Evolutionary conservation across 1,140 invertebrate genomes (phyloP).

Genomic region (Drosophila virilis): DNA sequence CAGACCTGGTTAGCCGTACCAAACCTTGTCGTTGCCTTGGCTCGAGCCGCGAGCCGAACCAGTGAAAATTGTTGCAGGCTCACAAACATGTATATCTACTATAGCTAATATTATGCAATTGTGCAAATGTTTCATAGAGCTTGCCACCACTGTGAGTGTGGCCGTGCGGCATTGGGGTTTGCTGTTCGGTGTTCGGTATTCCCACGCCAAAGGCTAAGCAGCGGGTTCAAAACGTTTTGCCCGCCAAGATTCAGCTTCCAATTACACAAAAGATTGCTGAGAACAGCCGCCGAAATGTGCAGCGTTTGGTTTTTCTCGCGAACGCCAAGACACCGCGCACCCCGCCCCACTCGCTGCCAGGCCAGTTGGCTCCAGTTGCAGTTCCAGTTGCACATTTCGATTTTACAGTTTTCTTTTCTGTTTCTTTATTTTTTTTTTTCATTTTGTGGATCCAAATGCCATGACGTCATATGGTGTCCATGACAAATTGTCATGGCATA

Average conservation of each 20-base stretch:
- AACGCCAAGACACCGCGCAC: slow-evolving; percentile 4
- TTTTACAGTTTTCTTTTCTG: not conserved
- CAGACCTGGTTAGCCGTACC: too few species aligned
- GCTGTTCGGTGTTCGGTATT: slow-evolving; percentile 48
- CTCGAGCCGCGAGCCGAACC: too few species aligned
- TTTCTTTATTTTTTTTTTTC: not conserved
- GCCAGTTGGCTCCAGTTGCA: slow-evolving; percentile 43
- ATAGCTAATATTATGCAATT: too few species aligned
- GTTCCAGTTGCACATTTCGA: slow-evolving; percentile 17
- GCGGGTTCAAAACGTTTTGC: slow-evolving; percentile 78
- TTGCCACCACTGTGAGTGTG: slow-evolving; percentile 42
- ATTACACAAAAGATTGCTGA: slow-evolving; percentile 79
- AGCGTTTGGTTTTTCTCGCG: slow-evolving; percentile 63
- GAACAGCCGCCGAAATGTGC: slow-evolving; percentile 69
- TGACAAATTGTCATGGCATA: slow-evolving; percentile 40
- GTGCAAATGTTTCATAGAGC: not conserved
- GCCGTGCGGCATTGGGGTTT: not conserved
- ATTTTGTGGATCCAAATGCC: not conserved
- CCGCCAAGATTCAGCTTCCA: slow-evolving; percentile 69
- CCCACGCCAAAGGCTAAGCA: slow-evolving; percentile 70
- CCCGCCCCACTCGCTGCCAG: not conserved
- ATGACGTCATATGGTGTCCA: slow-evolving; percentile 58
- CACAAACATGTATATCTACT: too few species aligned
- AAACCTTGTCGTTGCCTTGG: too few species aligned
- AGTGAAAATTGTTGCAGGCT: too few species aligned